Evolutionary conservation across 92 coral and sea anemone species (phyloP).

Genomic region (Zoanthus sociatus): DNA sequence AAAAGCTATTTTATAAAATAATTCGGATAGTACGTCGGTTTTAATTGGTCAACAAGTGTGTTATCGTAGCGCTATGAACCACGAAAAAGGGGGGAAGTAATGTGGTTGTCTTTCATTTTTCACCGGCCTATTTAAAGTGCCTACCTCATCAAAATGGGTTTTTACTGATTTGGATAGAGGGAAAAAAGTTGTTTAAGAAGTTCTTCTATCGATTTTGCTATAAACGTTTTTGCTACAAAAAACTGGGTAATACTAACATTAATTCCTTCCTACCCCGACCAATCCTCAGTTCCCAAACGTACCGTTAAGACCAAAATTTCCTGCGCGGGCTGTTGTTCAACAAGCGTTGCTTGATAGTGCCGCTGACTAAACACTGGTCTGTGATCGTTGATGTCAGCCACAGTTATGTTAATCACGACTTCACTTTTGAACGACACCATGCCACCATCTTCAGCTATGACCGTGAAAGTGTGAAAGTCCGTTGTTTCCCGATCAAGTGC

Average conservation of each 20-base stretch:
- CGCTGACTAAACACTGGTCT: constrained; percentile 86
- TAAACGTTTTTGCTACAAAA: too few species aligned
- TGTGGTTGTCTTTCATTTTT: too few species aligned
- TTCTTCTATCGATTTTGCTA: too few species aligned
- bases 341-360: constrained; percentile 79
- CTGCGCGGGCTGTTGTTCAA: constrained; percentile 73
- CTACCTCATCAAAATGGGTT: too few species aligned
- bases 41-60: too few species aligned
- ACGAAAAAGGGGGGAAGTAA: too few species aligned
- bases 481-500: constrained; percentile 87
- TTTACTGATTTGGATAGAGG: too few species aligned
- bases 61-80: too few species aligned
- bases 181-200: too few species aligned
- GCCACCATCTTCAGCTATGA: constrained; percentile 77
- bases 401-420: constrained; percentile 78
- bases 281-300: not conserved
- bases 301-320: constrained; percentile 80
- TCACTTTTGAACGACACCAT: constrained; percentile 60
- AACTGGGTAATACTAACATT: not conserved
- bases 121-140: too few species aligned
- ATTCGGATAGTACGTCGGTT: too few species aligned
- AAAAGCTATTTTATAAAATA: too few species aligned
- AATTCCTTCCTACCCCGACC: not conserved
- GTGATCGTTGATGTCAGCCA: constrained; percentile 94
- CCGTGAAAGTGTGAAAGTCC: constrained; percentile 71